Percentiles rank a stretch among this genome's conserved stretches.
These are phyloP conservation scores for Sebastes vulpes DNA, from an alignment of 2,797 vertebrate genomes.

Conservation along the genomic window DNA sequence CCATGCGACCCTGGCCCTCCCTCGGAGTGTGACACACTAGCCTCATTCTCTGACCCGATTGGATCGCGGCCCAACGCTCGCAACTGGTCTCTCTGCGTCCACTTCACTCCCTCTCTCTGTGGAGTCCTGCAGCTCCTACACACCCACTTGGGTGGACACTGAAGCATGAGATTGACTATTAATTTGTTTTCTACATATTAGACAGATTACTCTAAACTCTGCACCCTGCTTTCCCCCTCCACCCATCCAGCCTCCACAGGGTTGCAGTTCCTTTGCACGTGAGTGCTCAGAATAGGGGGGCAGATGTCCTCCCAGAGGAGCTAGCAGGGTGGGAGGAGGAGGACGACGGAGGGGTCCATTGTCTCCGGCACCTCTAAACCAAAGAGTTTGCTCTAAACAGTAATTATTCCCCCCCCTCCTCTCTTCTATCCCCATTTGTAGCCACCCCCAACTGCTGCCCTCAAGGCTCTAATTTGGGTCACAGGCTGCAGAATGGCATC, in stretches of 20 bases:
- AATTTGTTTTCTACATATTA: conserved; percentile 31
- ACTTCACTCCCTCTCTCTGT: background rate
- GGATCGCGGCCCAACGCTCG: conserved; percentile 31
- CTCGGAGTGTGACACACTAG: conserved; percentile 59
- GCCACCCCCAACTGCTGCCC: conserved; percentile 65
- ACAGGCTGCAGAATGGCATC: conserved; percentile 81
- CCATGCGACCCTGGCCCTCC: conserved; percentile 43
- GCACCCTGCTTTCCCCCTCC: conserved; percentile 2
- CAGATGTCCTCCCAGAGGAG: conserved; percentile 65
- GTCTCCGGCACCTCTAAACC: conserved; percentile 79
- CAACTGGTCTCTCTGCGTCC: conserved; percentile 1
- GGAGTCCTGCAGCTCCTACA: background rate
- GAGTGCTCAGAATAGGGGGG: conserved; percentile 41
- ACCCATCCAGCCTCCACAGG: conserved; percentile 9
- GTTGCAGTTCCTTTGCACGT: conserved; percentile 29
- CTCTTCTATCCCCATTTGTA: conserved; percentile 59
- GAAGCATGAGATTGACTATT: background rate
- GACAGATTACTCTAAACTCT: conserved; percentile 3
- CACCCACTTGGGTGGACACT: background rate
- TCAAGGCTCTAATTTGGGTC: conserved; percentile 87
- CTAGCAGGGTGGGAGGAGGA: conserved; percentile 50
- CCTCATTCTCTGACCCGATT: conserved; percentile 62
- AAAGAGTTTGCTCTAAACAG: conserved; percentile 81
- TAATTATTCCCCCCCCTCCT: conserved; percentile 74
- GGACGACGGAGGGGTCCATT: conserved; percentile 70